These are phyloP conservation scores for Euphydryas editha DNA, from an alignment of 2,888 invertebrate species.

Conservation along the genomic window DNA sequence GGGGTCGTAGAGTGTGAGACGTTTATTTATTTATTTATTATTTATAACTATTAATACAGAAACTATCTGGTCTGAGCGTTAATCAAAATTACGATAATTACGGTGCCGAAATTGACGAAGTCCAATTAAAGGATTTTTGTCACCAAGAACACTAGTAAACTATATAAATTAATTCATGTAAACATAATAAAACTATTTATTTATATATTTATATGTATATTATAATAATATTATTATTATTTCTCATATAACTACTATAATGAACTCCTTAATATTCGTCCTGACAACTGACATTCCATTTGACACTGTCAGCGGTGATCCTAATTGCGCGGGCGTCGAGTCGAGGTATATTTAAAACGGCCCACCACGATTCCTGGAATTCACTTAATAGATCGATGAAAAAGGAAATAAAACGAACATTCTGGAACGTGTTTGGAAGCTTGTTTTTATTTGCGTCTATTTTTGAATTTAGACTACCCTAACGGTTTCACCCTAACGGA, in stretches of 20 bases:
- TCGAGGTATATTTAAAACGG: constrained; percentile 36
- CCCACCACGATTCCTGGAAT: constrained; percentile 41
- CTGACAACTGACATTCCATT: constrained; percentile 39
- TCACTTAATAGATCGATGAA: constrained; percentile 41
- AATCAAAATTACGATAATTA: no score
- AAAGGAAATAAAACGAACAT: constrained; percentile 36
- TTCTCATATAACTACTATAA: no score
- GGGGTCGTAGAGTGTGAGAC: no score
- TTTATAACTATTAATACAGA: no score
- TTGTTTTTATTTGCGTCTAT: not conserved
- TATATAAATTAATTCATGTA: no score
- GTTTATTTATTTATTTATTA: no score
- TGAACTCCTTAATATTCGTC: constrained; percentile 17
- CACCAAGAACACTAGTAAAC: no score
- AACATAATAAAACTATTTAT: not conserved
- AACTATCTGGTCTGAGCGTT: no score
- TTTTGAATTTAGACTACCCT: not conserved
- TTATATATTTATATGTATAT: not conserved
- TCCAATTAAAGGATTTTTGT: no score
- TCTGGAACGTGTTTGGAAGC: constrained; percentile 21
- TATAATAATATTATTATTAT: constrained; percentile 12
- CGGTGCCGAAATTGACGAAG: no score
- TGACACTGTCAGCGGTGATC: constrained; percentile 41
- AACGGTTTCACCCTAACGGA: no score
- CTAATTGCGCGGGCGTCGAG: constrained; percentile 49